A percentile compares a stretch with the other conserved stretches of the same genome.
These are phyloP conservation scores for Peromyscus maniculatus DNA, from an alignment of 2,113 vertebrate genomes.

Conservation along the genomic window DNA sequence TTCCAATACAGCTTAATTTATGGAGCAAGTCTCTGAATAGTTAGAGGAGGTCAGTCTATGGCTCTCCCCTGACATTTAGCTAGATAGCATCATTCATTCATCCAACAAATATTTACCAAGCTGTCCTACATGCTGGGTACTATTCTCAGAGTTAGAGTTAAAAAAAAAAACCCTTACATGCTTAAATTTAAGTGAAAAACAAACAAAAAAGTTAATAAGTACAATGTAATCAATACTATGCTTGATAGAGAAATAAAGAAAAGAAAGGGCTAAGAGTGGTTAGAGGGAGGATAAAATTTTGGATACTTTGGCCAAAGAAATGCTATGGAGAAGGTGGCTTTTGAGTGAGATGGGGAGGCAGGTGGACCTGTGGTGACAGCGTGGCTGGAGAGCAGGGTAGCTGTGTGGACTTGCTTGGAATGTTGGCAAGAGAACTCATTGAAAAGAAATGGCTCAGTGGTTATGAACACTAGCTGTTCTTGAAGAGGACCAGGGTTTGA, in stretches of 20 bases:
- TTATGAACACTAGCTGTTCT: background rate
- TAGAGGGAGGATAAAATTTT: background rate
- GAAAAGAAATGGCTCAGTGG: background rate
- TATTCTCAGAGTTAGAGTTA: background rate
- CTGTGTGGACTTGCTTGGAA: background rate
- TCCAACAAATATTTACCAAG: slow-evolving; percentile 17
- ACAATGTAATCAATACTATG: background rate
- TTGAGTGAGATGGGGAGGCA: background rate
- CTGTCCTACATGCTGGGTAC: background rate
- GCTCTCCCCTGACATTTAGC: background rate
- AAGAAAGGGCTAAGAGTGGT: background rate
- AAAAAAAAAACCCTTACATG: background rate
- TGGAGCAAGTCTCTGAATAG: background rate
- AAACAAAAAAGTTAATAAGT: background rate
- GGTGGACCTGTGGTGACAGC: background rate
- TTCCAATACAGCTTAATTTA: background rate
- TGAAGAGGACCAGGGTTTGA: background rate
- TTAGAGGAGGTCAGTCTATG: background rate
- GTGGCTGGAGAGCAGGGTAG: background rate
- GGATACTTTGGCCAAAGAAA: background rate
- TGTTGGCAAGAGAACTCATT: background rate
- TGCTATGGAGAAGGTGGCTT: background rate
- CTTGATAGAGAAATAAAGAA: background rate
- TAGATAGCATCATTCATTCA: background rate
- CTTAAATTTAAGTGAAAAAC: background rate